A percentile compares a stretch with the other conserved stretches of the same genome.
phyloP scores from a whole-genome alignment of 2,888 invertebrate species.

The Drosophila atripex region DNA sequence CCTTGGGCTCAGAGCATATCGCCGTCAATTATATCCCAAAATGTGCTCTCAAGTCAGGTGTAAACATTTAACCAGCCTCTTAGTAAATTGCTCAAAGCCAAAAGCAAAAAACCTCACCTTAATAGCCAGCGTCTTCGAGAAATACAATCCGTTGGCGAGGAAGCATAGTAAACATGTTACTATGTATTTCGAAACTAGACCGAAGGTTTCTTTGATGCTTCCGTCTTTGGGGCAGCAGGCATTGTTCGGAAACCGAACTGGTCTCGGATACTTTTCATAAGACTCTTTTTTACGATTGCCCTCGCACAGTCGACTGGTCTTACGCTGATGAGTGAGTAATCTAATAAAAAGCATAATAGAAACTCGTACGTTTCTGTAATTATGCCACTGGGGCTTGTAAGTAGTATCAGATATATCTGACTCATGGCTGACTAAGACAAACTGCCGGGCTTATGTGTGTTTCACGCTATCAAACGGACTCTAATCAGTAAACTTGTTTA shows the following conservation, averaged over 20 bases:
- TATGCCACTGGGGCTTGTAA: conserved; percentile 8
- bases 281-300: conserved; percentile 31
- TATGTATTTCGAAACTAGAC: conserved; percentile 56
- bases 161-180: too few species aligned
- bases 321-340: conserved; percentile 32
- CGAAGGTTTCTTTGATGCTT: conserved; percentile 52
- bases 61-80: conserved; percentile 41
- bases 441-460: conserved; percentile 25
- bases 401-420: conserved; percentile 11
- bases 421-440: conserved; percentile 28
- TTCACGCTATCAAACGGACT: conserved; percentile 29
- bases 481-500: conserved; percentile 62
- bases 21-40: conserved; percentile 23
- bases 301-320: conserved; percentile 69
- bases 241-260: conserved; percentile 19
- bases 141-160: conserved; percentile 5
- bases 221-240: conserved; percentile 23
- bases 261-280: conserved; percentile 34
- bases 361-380: conserved; percentile 18
- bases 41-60: conserved; percentile 37
- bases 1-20: conserved; percentile 29
- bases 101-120: background rate
- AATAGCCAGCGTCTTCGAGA: background rate
- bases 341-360: background rate
- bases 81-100: conserved; percentile 8